Base-by-base conservation (phyloP, 2,888 invertebrate genomes). In the Leptothorax acervorum region DNA sequence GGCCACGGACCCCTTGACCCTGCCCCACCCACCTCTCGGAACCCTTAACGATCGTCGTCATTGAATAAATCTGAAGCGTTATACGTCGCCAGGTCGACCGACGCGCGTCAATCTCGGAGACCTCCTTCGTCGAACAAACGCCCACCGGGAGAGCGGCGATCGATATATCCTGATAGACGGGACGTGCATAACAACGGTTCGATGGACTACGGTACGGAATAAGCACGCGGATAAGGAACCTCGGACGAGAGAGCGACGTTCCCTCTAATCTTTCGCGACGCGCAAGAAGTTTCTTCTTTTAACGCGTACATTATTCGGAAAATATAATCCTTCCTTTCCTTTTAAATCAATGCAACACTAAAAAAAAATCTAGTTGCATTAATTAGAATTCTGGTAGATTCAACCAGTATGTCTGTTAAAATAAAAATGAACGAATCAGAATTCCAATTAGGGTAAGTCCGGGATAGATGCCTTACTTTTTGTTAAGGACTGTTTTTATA, bases 31-130 rank as follows among this genome's bases (percentile, higher is more conserved):
- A 90, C 89, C 88, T 84, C 82, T 79, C 85, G 35, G 70, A 62
- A 79, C 75, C 89, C 92, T 92, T 94, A 94, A 94, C 93, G 94
- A 93, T 93, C 93, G 89, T 93, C 92, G 91, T 94, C 93, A 93
- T 94, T 93, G 94, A 94, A 94, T 94, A 93, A 90, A 90, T 94
- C 93, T 87, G 91, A 87, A 87, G 87, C 84, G 87, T 82, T 88
- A 82, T 87, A 88, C 88, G 89, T 87, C 89, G 90, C 87, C 88
- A 86, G 89, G 90, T 90, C 90, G 88, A 89, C 90, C 90, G 88
- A 89, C 90, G 92, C 88, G 90, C 92, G 93, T 93, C 94, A 93
- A 92, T 86, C 86, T 83, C 83, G 87, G 88, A 85, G 89, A 91
- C 91, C 91, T 90, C 91, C 88, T 87, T 89, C 88, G 84, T 84